Base-by-base conservation (phyloP, 1,140 invertebrate genomes). In the Diprion similis region DNA sequence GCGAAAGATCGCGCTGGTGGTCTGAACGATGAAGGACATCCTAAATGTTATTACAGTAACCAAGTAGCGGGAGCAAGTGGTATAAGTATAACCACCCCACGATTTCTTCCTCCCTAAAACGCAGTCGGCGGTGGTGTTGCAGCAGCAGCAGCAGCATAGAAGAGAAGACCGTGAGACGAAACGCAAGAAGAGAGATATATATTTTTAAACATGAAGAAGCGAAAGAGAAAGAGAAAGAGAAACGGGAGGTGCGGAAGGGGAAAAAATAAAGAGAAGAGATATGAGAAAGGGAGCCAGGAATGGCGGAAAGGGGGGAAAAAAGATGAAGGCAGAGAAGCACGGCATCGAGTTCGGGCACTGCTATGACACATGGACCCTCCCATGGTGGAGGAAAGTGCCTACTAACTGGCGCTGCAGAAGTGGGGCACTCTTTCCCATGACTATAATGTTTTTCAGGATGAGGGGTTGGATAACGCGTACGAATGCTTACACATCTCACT, bases 361-460 rank as follows among this genome's bases (percentile, higher is more conserved):
- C 11, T 59, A 17, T 59, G n/a, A 59, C 51, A 17, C n/a, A 59
- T 59, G 51, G n/a, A 59, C 51, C 51, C 51, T 59, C 51, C 4
- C n/a, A 13, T 13, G 51, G 51, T 59, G 51, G 6, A 59, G 51
- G n/a, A 59, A 59, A 17, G 11, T 59, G n/a, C 51, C n/a, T 13
- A 17, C 11, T 59, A 59, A 59, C 24, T 4, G 24, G 24, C 24
- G 24, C 24, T 37, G 24, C 51, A 59, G 51, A 59, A 59, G 51
- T 59, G 51, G 51, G 51, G 51, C 51, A 59, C 51, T 59, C 51
- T 59, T 59, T 59, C 51, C 51, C 51, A 59, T 59, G 51, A 59
- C 51, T 59, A 59, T 59, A 15, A 15, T 17, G 51, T 37, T 37
- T 37, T 37, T 37, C 24, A 37, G 2, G 24, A 37, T 37, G 24